phyloP scores from a whole-genome alignment of 1,140 invertebrate species.

The Nasonia giraulti region DNA sequence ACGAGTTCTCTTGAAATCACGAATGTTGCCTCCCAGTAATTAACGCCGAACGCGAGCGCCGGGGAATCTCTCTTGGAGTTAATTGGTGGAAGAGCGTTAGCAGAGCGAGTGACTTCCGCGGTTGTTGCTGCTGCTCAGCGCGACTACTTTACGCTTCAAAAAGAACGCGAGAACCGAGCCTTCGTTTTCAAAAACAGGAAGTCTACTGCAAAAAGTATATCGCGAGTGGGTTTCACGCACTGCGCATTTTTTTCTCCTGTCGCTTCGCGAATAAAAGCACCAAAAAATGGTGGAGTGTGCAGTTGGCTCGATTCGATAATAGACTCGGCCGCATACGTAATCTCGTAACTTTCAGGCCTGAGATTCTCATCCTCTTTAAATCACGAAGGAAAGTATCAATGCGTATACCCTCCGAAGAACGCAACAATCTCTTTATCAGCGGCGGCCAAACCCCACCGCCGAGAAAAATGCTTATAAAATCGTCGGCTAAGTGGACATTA shows the following conservation, averaged over 20 bases:
- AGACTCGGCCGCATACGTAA: no score
- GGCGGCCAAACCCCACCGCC: background rate
- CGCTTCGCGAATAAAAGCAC: no score
- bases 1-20: slow-evolving; percentile 27
- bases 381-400: background rate
- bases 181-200: slow-evolving; percentile 20
- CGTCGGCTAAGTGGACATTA: slow-evolving; percentile 28
- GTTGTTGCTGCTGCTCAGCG: background rate
- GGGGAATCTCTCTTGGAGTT: slow-evolving; percentile 39
- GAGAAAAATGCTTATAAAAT: slow-evolving; percentile 38
- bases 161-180: slow-evolving; percentile 14
- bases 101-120: slow-evolving; percentile 28
- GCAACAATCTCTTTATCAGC: background rate
- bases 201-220: background rate
- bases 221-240: background rate
- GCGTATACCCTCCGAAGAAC: background rate
- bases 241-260: background rate
- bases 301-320: no score
- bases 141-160: slow-evolving; percentile 22
- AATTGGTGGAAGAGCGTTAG: slow-evolving; percentile 41
- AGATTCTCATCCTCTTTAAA: background rate
- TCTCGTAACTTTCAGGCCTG: background rate
- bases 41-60: slow-evolving; percentile 34
- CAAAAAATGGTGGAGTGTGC: no score
- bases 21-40: slow-evolving; percentile 45